phyloP scores from a whole-genome alignment of 1,140 invertebrate species.

The Protaetia brevitarsis region DNA sequence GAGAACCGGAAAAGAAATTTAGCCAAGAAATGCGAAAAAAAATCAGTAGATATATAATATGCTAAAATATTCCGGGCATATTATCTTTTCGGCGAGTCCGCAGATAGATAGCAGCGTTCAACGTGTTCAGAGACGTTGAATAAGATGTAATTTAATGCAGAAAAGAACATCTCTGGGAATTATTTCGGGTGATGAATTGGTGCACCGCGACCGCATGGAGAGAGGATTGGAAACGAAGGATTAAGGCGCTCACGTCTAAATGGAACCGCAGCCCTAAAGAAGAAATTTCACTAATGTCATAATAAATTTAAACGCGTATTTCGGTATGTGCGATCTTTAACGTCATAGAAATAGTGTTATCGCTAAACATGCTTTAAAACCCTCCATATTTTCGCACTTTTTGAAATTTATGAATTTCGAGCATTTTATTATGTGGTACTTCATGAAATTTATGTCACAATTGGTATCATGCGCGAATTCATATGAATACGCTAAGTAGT shows the following conservation, averaged over 20 bases:
- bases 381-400: background rate
- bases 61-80: constrained; percentile 4
- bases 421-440: too few relatives aligned
- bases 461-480: too few relatives aligned
- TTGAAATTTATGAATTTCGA: background rate
- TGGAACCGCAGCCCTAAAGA: background rate
- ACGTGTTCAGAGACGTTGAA: background rate
- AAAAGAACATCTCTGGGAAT: background rate
- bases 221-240: background rate
- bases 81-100: background rate
- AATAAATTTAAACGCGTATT: background rate
- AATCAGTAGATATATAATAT: too few relatives aligned
- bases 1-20: background rate
- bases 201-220: background rate
- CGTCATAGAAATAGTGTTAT: background rate
- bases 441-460: too few relatives aligned
- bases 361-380: background rate
- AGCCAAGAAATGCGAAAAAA: background rate
- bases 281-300: background rate
- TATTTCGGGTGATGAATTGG: constrained; percentile 12
- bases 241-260: background rate
- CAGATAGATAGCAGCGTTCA: background rate
- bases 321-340: constrained; percentile 1
- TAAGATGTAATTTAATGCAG: constrained; percentile 17
- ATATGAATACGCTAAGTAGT: too few relatives aligned